Conservation (phyloP, 2,797 vertebrate species). For the Pagetopsis macropterus region DNA sequence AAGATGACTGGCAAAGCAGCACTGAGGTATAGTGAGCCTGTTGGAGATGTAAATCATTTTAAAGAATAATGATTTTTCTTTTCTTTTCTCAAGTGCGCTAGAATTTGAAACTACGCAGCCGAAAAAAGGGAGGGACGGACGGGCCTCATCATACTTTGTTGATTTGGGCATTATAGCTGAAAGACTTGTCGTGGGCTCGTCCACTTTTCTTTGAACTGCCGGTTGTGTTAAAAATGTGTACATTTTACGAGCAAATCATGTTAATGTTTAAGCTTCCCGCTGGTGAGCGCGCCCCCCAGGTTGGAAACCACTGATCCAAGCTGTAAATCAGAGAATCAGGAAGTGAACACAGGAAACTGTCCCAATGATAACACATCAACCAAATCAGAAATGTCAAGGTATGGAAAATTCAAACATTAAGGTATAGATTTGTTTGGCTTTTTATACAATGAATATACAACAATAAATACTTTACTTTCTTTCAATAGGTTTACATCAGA, state of each 20-base stretch:
- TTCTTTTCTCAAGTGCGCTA: too few relatives aligned
- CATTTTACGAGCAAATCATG: too few relatives aligned
- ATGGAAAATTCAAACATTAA: background rate
- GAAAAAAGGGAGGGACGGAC: too few relatives aligned
- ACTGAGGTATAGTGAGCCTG: background rate
- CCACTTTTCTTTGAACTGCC: too few relatives aligned
- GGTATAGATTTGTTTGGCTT: background rate
- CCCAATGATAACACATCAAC: background rate
- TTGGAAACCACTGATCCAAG: too few relatives aligned
- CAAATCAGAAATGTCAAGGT: background rate
- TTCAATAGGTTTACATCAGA: constrained; percentile 58
- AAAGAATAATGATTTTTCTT: background rate
- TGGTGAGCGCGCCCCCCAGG: too few relatives aligned
- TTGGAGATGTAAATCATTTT: background rate
- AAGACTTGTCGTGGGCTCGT: too few relatives aligned
- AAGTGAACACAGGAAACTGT: background rate
- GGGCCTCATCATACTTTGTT: too few relatives aligned
- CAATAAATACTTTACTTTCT: background rate
- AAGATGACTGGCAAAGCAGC: background rate
- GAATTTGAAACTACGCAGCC: too few relatives aligned
- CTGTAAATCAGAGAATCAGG: background rate
- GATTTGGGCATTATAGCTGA: too few relatives aligned
- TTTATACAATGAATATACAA: background rate
- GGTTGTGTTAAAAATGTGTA: too few relatives aligned
- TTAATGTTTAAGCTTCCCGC: too few relatives aligned